Percentiles rank a stretch among this genome's conserved stretches.
Conservation (phyloP, 2,113 vertebrate species). For the Callocephalon fimbriatum region DNA sequence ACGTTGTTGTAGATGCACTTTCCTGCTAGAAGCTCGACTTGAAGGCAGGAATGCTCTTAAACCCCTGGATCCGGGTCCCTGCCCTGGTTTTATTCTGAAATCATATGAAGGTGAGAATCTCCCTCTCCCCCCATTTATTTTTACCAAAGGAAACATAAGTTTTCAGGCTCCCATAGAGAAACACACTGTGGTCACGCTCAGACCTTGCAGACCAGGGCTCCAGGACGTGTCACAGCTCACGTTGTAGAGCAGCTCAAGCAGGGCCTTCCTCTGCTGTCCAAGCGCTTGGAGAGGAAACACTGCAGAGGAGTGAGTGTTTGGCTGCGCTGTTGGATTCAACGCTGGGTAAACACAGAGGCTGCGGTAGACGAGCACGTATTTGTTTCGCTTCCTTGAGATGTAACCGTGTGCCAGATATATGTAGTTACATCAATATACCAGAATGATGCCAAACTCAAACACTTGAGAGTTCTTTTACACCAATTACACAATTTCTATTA, state of each 20-base stretch:
- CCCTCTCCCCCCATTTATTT: not conserved
- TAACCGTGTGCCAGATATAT: not conserved
- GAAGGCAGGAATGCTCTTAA: not conserved
- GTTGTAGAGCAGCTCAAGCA: not conserved
- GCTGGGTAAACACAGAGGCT: conserved; percentile 6
- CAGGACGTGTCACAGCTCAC: not conserved
- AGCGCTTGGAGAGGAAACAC: not conserved
- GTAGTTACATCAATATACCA: not conserved
- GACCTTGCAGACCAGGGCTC: not conserved
- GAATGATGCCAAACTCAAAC: not conserved
- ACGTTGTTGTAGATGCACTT: not conserved
- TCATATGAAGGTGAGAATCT: not conserved
- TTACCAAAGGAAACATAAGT: not conserved
- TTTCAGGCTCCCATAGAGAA: not conserved
- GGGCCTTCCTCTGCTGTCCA: not conserved
- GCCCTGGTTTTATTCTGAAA: not conserved
- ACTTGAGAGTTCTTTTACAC: not conserved
- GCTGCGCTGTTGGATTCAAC: not conserved
- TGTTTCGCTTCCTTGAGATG: not conserved
- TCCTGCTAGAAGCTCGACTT: not conserved
- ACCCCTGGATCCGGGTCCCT: not conserved
- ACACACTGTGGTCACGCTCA: not conserved
- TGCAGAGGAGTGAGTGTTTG: not conserved
- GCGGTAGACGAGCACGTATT: not conserved
- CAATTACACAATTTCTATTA: not conserved